These are phyloP conservation scores for Perca fluviatilis DNA, from an alignment of 2,113 vertebrate genomes.

Conservation along the genomic window DNA sequence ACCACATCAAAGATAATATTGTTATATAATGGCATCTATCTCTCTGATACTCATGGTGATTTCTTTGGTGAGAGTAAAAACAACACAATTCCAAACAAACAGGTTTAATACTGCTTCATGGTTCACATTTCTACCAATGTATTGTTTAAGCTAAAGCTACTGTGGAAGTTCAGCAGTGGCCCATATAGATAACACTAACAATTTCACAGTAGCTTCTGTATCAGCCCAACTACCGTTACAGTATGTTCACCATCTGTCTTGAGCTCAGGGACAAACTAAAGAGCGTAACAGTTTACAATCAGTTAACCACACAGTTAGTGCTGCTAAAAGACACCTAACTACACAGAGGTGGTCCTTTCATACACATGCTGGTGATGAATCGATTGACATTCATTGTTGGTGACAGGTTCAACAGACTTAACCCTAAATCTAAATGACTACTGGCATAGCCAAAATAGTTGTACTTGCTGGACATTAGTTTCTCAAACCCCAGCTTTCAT, in stretches of 20 bases:
- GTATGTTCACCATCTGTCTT: neutral
- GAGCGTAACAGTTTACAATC: neutral
- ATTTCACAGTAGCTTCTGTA: neutral
- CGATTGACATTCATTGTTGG: neutral
- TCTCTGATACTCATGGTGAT: slow-evolving; percentile 2
- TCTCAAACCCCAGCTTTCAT: neutral
- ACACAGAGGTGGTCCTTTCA: neutral
- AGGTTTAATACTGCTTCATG: too few relatives aligned
- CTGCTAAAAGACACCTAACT: neutral
- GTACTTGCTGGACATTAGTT: neutral
- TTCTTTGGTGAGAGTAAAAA: slow-evolving; percentile 5
- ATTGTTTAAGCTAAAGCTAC: neutral
- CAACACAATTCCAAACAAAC: neutral
- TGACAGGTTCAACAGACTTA: neutral
- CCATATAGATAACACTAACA: neutral
- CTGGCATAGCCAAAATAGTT: neutral
- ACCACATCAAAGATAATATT: slow-evolving; percentile 6
- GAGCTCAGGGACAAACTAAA: neutral
- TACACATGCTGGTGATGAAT: neutral
- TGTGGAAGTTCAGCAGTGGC: neutral
- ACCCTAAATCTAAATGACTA: neutral
- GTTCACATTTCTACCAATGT: too few relatives aligned
- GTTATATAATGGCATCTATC: slow-evolving; percentile 11
- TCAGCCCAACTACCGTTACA: neutral
- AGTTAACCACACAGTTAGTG: neutral